These are phyloP conservation scores for Hydrozoanthus tunicans DNA, from an alignment of 64 coral and sea anemone species.

Conservation along the genomic window DNA sequence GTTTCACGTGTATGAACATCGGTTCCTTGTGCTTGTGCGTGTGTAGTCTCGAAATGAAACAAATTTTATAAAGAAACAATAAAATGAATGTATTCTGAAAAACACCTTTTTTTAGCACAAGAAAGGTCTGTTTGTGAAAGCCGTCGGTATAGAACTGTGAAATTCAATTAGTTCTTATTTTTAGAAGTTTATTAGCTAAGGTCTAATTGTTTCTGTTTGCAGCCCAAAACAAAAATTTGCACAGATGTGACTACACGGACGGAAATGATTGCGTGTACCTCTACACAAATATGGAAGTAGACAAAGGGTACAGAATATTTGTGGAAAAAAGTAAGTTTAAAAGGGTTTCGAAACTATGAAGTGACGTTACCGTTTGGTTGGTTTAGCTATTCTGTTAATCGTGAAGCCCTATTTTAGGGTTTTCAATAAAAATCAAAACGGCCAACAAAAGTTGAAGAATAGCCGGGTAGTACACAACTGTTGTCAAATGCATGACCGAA, in stretches of 20 bases:
- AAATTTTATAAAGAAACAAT: too few relatives aligned
- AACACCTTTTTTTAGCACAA: too few relatives aligned
- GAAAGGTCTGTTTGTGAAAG: neutral
- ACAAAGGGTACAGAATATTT: conserved; percentile 40
- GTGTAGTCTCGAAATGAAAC: too few relatives aligned
- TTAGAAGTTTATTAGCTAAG: neutral
- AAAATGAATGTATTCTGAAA: too few relatives aligned
- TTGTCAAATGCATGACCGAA: too few relatives aligned
- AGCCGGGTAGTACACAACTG: too few relatives aligned
- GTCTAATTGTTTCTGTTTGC: neutral
- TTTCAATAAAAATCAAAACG: too few relatives aligned
- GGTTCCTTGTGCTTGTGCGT: too few relatives aligned
- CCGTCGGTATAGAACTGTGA: neutral
- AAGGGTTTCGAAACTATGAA: neutral
- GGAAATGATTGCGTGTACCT: conserved; percentile 64
- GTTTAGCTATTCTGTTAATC: too few relatives aligned
- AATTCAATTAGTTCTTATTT: neutral
- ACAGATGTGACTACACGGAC: conserved; percentile 72
- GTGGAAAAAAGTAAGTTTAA: conserved; percentile 35
- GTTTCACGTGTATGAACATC: too few relatives aligned
- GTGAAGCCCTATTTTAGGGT: too few relatives aligned
- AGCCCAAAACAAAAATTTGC: conserved; percentile 61
- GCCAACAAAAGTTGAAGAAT: too few relatives aligned
- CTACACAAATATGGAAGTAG: conserved; percentile 64
- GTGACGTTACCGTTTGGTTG: neutral